Percentiles rank a stretch among this genome's conserved stretches.
Conservation (phyloP, 2,888 invertebrate species). For the Subacronicta megacephala region DNA sequence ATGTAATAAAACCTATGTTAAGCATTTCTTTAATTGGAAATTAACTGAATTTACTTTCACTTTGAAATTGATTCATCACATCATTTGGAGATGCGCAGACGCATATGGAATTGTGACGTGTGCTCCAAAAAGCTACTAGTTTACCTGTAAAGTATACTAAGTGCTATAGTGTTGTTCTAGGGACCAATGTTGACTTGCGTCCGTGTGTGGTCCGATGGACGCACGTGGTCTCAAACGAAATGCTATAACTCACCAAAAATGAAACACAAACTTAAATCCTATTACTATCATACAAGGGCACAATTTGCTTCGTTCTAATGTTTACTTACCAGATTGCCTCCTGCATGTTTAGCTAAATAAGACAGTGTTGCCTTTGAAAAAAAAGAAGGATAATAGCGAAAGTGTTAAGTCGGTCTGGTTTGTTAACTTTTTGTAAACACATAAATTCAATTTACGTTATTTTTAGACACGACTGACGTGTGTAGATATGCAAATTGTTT, state of each 20-base stretch:
- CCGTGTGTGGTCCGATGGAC: slow-evolving; percentile 86
- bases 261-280: slow-evolving; percentile 63
- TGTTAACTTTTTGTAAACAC: slow-evolving; percentile 73
- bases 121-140: slow-evolving; percentile 80
- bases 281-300: slow-evolving; percentile 51
- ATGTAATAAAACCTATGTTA: too few species aligned
- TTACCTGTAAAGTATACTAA: slow-evolving; percentile 87
- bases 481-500: slow-evolving; percentile 82
- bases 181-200: slow-evolving; percentile 82
- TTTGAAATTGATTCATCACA: slow-evolving; percentile 23
- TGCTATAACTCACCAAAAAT: slow-evolving; percentile 43
- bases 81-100: slow-evolving; percentile 27
- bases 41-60: slow-evolving; percentile 28
- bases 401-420: slow-evolving; percentile 83
- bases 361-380: slow-evolving; percentile 79
- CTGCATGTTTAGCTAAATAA: slow-evolving; percentile 73
- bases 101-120: slow-evolving; percentile 71
- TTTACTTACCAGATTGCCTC: slow-evolving; percentile 49
- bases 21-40: too few species aligned
- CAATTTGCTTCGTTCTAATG: slow-evolving; percentile 38
- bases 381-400: slow-evolving; percentile 82
- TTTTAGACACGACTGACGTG: slow-evolving; percentile 66
- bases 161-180: slow-evolving; percentile 87
- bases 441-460: slow-evolving; percentile 72
- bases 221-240: slow-evolving; percentile 49